Evolutionary conservation across 1,140 invertebrate genomes (phyloP), one percentile per base, ranked within the genome.

Genomic region (Meloidogyne floridensis): DNA sequence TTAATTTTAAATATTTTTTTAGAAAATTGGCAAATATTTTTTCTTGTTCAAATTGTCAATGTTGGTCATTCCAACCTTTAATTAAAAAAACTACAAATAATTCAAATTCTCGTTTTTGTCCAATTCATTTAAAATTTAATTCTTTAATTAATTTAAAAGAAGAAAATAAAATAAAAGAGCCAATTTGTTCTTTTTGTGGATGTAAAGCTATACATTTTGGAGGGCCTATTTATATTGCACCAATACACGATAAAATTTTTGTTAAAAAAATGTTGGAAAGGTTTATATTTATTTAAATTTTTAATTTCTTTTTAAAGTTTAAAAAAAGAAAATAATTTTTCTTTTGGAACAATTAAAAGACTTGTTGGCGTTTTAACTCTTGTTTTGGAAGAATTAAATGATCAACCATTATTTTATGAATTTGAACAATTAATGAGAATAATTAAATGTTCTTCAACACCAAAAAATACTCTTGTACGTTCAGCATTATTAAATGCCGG

Each of bases 401-500:
- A 98, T 88, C 91, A 93, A 3, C 96, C 96, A 0, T 91, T 98
- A 0, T 98, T 96, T 91, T 97, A 96, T 89, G 93, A 93, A 0
- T 76, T 83, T 73, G 83, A 86, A 80, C 89, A 89, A 74, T 81
- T 84, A 71, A 80, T 87, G 70, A 80, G 80, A 69, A 65, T 86
- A n/a, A 72, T 87, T 13, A 86, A 85, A 80, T 85, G 71, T 51
- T 75, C 32, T 47, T 59, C 80, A 10, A 81, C 87, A 75, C 84
- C 86, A 83, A 87, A 86, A 56, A 43, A 75, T n/a, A 56, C 80
- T n/a, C 59, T 54, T 54, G 71, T 87, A 20, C 82, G 96, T 85
- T 99, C 97, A 3, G 97, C 96, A 0, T 90, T 99, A 73, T 88
- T 98, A 32, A 95, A 98, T 92, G 95, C 94, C 11, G 96, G 96